These are phyloP conservation scores for Melanotaenia parkinsoni DNA, from an alignment of 2,797 vertebrate species.

Conservation along the genomic window DNA sequence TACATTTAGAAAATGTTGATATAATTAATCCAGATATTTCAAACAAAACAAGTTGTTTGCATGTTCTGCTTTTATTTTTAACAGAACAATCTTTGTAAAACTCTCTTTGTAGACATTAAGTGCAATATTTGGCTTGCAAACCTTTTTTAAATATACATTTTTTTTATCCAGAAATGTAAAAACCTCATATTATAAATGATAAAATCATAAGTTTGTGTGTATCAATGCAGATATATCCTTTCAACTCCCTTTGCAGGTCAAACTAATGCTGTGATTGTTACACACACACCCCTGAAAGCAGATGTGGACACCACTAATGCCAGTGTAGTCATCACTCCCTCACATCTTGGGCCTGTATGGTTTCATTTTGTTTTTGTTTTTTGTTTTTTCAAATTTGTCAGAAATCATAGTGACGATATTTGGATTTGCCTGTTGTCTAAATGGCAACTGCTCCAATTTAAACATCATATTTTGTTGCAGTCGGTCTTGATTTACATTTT, in stretches of 20 bases:
- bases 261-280: conserved; percentile 89
- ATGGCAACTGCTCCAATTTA: not conserved
- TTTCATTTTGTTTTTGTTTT: not conserved
- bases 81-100: not conserved
- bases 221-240: conserved; percentile 4
- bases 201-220: not conserved
- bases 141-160: not conserved
- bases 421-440: not conserved
- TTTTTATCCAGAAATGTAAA: not conserved
- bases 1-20: too few relatives aligned
- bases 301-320: conserved; percentile 85
- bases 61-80: not conserved
- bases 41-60: conserved; percentile 1
- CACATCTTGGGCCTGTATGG: conserved; percentile 88
- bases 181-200: not conserved
- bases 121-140: not conserved
- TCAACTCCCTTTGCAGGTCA: conserved; percentile 87
- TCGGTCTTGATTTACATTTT: not conserved
- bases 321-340: conserved; percentile 87
- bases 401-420: not conserved
- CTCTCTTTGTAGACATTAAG: not conserved
- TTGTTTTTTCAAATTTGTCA: not conserved
- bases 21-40: too few relatives aligned
- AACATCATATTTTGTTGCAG: not conserved
- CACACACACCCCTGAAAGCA: conserved; percentile 87